A percentile compares a stretch with the other conserved stretches of the same genome.
phyloP scores from a whole-genome alignment of 1,140 invertebrate species.

The Wiebesia pumilae region DNA sequence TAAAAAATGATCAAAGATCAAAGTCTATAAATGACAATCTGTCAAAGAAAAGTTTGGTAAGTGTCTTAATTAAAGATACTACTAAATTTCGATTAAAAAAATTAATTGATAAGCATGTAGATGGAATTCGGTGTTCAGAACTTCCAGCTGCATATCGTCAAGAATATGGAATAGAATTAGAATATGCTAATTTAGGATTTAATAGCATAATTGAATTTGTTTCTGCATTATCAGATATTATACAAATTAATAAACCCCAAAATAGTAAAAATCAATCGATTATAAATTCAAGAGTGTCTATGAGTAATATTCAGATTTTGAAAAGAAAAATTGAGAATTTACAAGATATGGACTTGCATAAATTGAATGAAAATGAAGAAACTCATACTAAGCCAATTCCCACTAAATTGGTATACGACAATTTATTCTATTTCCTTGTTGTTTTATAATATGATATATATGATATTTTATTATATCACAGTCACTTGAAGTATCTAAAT shows the following conservation, averaged over 20 bases:
- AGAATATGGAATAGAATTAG: slow-evolving; percentile 61
- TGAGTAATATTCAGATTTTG: background rate
- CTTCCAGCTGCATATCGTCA: slow-evolving; percentile 62
- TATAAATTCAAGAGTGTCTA: slow-evolving; percentile 56
- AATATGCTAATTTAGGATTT: slow-evolving; percentile 66
- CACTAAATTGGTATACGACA: slow-evolving; percentile 54
- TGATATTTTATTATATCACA: slow-evolving; percentile 14
- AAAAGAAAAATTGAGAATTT: background rate
- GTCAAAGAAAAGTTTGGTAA: background rate
- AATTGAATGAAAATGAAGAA: background rate
- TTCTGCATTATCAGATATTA: slow-evolving; percentile 63
- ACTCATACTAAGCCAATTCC: slow-evolving; percentile 56
- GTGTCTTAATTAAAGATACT: background rate
- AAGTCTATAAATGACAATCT: background rate
- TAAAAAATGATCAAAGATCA: no score
- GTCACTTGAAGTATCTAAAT: slow-evolving; percentile 29
- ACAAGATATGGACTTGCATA: background rate
- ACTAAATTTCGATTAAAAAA: slow-evolving; percentile 60
- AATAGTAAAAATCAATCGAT: slow-evolving; percentile 57
- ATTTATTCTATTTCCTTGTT: background rate
- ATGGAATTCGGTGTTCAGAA: slow-evolving; percentile 69
- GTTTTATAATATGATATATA: background rate
- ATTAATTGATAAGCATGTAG: slow-evolving; percentile 61
- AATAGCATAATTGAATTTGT: slow-evolving; percentile 64
- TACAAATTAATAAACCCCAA: slow-evolving; percentile 56